Conservation (phyloP, 1,140 invertebrate species). For the Cephus cinctus region DNA sequence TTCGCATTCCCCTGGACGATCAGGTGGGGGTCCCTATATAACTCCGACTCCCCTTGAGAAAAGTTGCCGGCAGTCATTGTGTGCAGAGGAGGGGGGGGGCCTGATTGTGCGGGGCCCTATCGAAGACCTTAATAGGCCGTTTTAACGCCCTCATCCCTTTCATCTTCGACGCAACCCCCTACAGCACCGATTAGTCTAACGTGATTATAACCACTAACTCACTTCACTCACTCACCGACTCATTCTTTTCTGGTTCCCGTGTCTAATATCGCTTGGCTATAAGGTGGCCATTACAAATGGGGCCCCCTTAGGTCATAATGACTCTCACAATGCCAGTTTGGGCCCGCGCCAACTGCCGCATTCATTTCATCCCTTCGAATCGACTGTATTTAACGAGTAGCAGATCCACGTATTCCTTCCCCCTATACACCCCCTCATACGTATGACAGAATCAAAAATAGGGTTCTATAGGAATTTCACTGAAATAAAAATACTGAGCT, state of each 20-base stretch:
- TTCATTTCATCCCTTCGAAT: no score
- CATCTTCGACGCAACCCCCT: conserved; percentile 28
- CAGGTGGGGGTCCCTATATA: background rate
- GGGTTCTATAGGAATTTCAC: no score
- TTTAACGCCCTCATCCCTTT: conserved; percentile 36
- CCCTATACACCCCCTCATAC: no score
- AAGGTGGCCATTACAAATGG: conserved; percentile 18
- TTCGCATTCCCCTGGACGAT: conserved; percentile 19
- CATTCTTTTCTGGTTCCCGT: conserved; percentile 16
- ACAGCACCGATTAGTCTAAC: conserved; percentile 42
- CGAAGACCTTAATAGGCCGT: conserved; percentile 34
- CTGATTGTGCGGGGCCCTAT: background rate
- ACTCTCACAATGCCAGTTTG: conserved; percentile 23
- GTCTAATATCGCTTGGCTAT: conserved; percentile 23
- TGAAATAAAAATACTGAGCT: no score
- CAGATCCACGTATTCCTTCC: no score
- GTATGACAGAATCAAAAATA: no score
- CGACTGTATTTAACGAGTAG: no score
- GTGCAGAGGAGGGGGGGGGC: background rate
- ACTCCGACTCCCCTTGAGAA: conserved; percentile 18
- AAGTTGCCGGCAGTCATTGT: conserved; percentile 23
- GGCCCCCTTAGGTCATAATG: conserved; percentile 30
- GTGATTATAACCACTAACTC: conserved; percentile 44
- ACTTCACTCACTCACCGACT: conserved; percentile 23
- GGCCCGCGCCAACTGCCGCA: no score